A percentile compares a stretch with the other conserved stretches of the same genome.
Evolutionary conservation across 2,888 invertebrate species (phyloP).

Genomic region (Stenodera caucasica): DNA sequence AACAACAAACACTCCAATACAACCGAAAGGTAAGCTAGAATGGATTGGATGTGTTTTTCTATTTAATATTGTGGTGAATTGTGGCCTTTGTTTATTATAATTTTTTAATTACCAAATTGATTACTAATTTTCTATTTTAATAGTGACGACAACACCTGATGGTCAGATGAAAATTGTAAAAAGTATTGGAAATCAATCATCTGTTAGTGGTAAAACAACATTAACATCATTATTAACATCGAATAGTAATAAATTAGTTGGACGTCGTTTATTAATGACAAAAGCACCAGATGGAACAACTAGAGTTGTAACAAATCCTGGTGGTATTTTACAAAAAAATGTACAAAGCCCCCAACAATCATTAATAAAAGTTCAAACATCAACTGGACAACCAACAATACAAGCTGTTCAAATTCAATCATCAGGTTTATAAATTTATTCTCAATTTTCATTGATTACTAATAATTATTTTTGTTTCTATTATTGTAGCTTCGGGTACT

Average conservation of each 20-base stretch:
- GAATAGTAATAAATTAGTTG: slow-evolving; percentile 67
- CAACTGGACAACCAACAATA: slow-evolving; percentile 45
- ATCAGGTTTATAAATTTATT: slow-evolving; percentile 39
- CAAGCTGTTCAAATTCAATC: slow-evolving; percentile 57
- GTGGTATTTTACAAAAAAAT: slow-evolving; percentile 60
- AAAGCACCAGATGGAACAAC: slow-evolving; percentile 72
- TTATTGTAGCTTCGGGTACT: slow-evolving; percentile 32
- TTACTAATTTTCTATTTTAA: slow-evolving; percentile 9
- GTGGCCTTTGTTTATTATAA: slow-evolving; percentile 17
- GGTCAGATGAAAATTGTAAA: slow-evolving; percentile 68
- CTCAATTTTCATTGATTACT: not conserved
- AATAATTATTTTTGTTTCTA: not conserved
- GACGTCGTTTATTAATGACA: slow-evolving; percentile 73
- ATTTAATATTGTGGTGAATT: slow-evolving; percentile 17
- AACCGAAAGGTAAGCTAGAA: slow-evolving; percentile 54
- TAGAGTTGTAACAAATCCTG: slow-evolving; percentile 64
- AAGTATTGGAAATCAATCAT: slow-evolving; percentile 61
- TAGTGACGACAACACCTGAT: slow-evolving; percentile 54
- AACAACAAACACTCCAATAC: slow-evolving; percentile 52
- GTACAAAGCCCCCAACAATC: slow-evolving; percentile 54
- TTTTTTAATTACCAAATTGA: slow-evolving; percentile 22
- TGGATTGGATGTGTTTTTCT: slow-evolving; percentile 30
- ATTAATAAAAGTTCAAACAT: slow-evolving; percentile 58
- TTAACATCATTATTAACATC: slow-evolving; percentile 68
- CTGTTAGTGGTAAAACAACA: slow-evolving; percentile 64